Conservation (phyloP, 2,113 vertebrate genomes). For the Lophura nycthemera region DNA sequence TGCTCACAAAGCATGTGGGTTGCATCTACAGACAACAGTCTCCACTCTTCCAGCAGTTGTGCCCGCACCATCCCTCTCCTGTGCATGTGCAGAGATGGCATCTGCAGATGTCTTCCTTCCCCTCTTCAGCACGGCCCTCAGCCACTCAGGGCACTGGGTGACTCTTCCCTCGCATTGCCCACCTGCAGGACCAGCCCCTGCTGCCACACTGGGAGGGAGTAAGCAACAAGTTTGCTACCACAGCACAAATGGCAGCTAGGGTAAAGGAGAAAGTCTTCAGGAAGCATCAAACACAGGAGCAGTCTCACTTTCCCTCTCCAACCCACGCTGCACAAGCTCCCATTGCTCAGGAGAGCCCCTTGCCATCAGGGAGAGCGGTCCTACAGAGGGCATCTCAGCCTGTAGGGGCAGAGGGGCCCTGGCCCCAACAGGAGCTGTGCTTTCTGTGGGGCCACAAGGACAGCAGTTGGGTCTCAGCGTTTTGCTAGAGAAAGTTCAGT, state of each 20-base stretch:
- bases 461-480: neutral
- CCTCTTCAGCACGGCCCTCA: neutral
- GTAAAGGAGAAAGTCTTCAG: accelerated
- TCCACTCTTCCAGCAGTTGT: neutral
- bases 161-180: neutral
- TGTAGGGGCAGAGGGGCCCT: accelerated
- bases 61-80: no score
- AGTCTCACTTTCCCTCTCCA: neutral
- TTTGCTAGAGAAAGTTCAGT: accelerated
- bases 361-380: neutral
- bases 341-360: neutral
- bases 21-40: neutral
- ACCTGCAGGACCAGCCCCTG: neutral
- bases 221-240: neutral
- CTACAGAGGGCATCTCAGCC: accelerated
- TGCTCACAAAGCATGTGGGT: no score
- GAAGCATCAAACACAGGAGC: neutral
- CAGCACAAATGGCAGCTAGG: neutral
- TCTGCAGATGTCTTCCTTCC: neutral
- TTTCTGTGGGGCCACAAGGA: neutral
- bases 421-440: neutral
- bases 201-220: neutral
- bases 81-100: neutral
- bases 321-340: neutral
- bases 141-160: neutral